Evolutionary conservation across 2,797 vertebrate genomes (phyloP), one percentile per base, ranked within the genome.

Genomic region (Nannoperca obscura): DNA sequence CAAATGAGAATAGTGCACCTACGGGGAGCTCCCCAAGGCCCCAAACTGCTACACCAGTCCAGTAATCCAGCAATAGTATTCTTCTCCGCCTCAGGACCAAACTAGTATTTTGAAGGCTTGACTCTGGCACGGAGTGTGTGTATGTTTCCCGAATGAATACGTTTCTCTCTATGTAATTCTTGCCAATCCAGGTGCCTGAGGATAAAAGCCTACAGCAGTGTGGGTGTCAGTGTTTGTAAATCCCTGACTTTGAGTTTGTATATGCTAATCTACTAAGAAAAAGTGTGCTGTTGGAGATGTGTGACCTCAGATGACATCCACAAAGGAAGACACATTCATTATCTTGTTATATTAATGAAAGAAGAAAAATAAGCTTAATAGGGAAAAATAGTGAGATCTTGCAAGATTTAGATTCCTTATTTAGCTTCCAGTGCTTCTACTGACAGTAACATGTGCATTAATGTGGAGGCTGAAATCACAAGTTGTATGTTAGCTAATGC

Each of bases 161-260:
- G 40, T 83, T 86, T 85, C 76, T 89, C 76, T 82, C 46, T 74
- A 24, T 84, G 70, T 89, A 67, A 88, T 78, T 91, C 79, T 76
- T 68, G 69, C 76, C 80, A 84, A 84, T 87, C 80, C 67, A 81
- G 59, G 68, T 71, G 89, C 88, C 85, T 63, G 77, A 78, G 90
- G 88, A 87, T 73, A 90, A 87, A 86, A 86, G 83, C 86, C 84
- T 89, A 78, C 79, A 92, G 85, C 81, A 74, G 69, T 38, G 65
- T 9, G 11, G 49, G 58, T 74, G 65, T 82, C 59, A 50, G 47
- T 69, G 58, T 77, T 46, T 67, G 60, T 74, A 69, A 81, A 66
- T 50, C 59, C 70, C 27, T 60, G 17, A 40, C 59, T 72, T 78
- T 50, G 20, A 70, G 46, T 36, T 20, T 78, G 42, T 66, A 40